Evolutionary conservation across 2,888 invertebrate genomes (phyloP), one percentile per base, ranked within the genome.

Genomic region (Anodontia alba): DNA sequence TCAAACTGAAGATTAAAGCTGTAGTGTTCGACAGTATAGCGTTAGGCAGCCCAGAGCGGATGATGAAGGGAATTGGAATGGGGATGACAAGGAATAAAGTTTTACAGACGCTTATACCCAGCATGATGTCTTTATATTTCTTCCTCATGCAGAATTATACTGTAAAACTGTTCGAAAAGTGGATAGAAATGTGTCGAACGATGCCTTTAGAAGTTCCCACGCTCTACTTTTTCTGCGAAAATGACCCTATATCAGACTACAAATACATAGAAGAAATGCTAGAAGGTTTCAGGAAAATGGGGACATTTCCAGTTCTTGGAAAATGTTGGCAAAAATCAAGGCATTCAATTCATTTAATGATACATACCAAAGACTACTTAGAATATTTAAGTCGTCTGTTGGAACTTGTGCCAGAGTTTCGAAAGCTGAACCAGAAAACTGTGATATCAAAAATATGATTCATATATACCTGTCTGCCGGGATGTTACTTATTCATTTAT

Each of bases 21-120:
- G 80, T 89, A 17, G 80, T 92, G 0, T 90, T 89, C 77, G 92
- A 92, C 80, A 92, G 92, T 73, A 75, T 91, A n/a, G 88, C 90
- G 2, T 77, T 89, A n/a, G 92, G 92, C 3, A 83, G 88, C 0
- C 66, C 89, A 42, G 83, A 90, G 46, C 82, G 83, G 66, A 91
- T 92, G 91, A 80, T 81, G 20, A 69, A 62, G 1, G 91, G 91
- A 0, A 82, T 91, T 10, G 88, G 89, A 0, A 43, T 43, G 8
- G 88, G 88, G 0, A 42, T 86, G 5, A 81, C 88, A 12, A 62
- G 76, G 26, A 88, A 80, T 66, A 31, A 54, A 0, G 3, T 87
- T 0, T 29, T 91, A 1, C 89, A 84, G n/a, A 46, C 23, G 29
- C 3, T 87, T 1, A 79, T 91, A 23, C 83, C 76, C 10, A 49